These are phyloP conservation scores for Hydraecia micacea DNA, from an alignment of 2,888 invertebrate species.

Conservation along the genomic window DNA sequence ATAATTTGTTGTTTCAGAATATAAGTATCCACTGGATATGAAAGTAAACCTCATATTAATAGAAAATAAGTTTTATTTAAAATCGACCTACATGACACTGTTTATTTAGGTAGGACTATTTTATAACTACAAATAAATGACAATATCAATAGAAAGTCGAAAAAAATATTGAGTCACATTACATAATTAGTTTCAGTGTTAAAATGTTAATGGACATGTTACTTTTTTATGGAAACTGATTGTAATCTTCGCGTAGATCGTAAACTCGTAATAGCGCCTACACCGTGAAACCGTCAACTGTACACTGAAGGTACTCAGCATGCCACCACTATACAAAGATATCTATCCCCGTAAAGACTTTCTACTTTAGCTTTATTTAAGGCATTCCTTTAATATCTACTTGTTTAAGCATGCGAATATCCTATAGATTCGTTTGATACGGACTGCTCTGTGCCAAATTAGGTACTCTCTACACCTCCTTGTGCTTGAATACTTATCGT, in stretches of 20 bases:
- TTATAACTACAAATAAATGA: conserved; percentile 72
- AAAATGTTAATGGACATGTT: conserved; percentile 48
- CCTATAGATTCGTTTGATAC: conserved; percentile 62
- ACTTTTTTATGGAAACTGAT: conserved; percentile 31
- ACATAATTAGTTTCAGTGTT: conserved; percentile 58
- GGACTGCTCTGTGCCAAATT: conserved; percentile 86
- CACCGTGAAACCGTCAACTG: conserved; percentile 16
- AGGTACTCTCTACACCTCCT: conserved; percentile 75
- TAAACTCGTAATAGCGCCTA: conserved; percentile 25
- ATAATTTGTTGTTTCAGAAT: conserved; percentile 69
- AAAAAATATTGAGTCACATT: conserved; percentile 62
- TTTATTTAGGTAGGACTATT: conserved; percentile 72
- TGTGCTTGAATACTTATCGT: conserved; percentile 77
- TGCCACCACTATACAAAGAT: conserved; percentile 27
- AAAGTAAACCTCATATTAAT: conserved; percentile 64
- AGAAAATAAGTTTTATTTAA: conserved; percentile 75
- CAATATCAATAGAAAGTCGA: conserved; percentile 72
- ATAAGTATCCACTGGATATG: conserved; percentile 64
- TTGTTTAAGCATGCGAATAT: conserved; percentile 58
- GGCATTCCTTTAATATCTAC: conserved; percentile 47
- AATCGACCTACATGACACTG: conserved; percentile 68
- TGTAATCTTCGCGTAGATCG: conserved; percentile 32
- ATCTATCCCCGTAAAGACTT: conserved; percentile 55
- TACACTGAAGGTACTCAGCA: conserved; percentile 24
- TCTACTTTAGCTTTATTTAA: conserved; percentile 56